Base-by-base conservation (phyloP, 2,113 vertebrate species). In the Myrmecobius fasciatus region DNA sequence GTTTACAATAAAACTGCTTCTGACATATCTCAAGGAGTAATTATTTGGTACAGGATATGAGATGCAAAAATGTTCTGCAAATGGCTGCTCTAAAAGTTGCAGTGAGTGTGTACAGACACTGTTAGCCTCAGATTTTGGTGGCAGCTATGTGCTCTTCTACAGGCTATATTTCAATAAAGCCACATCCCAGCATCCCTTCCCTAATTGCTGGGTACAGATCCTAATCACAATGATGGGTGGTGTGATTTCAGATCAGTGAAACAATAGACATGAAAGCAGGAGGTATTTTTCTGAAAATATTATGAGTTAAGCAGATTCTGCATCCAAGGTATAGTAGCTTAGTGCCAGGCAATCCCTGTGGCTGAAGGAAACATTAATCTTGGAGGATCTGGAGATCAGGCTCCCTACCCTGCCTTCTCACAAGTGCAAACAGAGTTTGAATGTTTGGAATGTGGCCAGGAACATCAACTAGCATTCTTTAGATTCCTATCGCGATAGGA, bases 391-490 rank as follows among this genome's bases (percentile, higher is more conserved):
- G 20, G 36, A 43, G 36, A 43, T 75, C 67, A 75, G 67, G 36
- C 47, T 36, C 26, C 48, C 89, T 56, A 90, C 92, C 90, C 46
- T 2, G 91, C 75, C 96, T 95, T 20, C 36, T 75, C 67, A 75
- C 67, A 75, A 36, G 96, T 0, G 91, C 48, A n/a, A 95, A 95
- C 95, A 56, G 25, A 28, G 95, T 88, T 53, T 0, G 6, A 91
- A 51, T 1, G 94, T 93, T 83, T 36, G 92, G 94, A 1, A 51
- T 92, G 75, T 93, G 22, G 95, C 89, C 88, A 94, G 51, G 94
- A 95, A 96, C 92, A 51, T 0, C 0, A 52, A 90, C 93, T 95
- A 93, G 96, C 98, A 98, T 98, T 98, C 98, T 96, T 96, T 91
- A 94, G 97, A 98, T 98, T 98, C 98, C 14, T 98, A 2, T 56